Evolutionary conservation across 2,888 invertebrate genomes (phyloP).

Genomic region (Schrankia costaestrigalis): DNA sequence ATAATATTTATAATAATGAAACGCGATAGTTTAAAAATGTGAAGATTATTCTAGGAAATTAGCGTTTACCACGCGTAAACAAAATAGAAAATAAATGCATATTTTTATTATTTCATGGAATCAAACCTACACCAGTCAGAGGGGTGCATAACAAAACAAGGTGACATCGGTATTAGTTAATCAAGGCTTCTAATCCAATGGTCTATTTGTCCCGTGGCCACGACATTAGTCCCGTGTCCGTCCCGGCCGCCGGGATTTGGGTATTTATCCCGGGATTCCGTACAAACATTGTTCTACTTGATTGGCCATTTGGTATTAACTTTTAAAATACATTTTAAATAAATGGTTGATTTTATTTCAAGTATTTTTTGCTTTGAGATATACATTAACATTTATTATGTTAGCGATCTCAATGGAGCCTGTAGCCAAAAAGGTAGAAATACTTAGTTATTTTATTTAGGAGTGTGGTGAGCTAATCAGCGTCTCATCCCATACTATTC

Average conservation of each 20-base stretch:
- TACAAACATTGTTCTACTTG: constrained; percentile 41
- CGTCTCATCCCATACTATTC: no score
- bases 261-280: constrained; percentile 41
- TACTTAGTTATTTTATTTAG: no score
- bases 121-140: no score
- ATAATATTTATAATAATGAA: no score
- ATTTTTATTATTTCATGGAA: constrained; percentile 38
- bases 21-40: no score
- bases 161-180: constrained; percentile 65
- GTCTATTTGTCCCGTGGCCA: constrained; percentile 65
- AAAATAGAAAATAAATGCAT: constrained; percentile 27
- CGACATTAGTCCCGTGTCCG: constrained; percentile 71
- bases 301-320: constrained; percentile 33
- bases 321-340: constrained; percentile 16
- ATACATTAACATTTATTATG: no score
- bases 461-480: no score
- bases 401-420: no score
- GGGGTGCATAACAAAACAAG: constrained; percentile 69
- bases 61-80: no score
- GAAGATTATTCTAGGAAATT: no score
- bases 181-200: constrained; percentile 67
- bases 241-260: constrained; percentile 36
- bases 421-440: no score
- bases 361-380: no score
- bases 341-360: not conserved